A percentile compares a stretch with the other conserved stretches of the same genome.
Evolutionary conservation across 2,888 invertebrate genomes (phyloP).

Genomic region (Tetragnatha montana): DNA sequence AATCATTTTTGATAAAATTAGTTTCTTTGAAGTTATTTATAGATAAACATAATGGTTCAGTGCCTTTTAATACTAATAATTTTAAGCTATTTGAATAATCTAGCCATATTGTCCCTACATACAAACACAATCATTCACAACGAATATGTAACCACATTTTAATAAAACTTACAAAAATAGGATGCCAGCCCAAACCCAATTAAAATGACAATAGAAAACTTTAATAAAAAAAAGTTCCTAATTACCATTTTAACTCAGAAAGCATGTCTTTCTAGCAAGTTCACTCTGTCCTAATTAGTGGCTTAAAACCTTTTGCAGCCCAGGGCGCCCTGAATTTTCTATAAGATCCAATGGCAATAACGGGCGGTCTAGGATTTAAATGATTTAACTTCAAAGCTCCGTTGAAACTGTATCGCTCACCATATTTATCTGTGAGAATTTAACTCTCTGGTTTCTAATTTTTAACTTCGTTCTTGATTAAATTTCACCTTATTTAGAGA

Average conservation of each 20-base stretch:
- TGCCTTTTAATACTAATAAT: too few species aligned
- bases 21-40: too few species aligned
- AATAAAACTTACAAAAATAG: not conserved
- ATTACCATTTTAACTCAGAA: constrained; percentile 14
- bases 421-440: not conserved
- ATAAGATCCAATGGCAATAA: too few species aligned
- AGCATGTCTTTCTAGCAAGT: constrained; percentile 5
- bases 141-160: not conserved
- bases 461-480: not conserved
- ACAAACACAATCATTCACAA: too few species aligned
- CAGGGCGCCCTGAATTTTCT: too few species aligned
- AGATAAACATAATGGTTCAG: too few species aligned
- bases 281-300: constrained; percentile 30
- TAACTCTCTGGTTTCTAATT: not conserved
- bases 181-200: not conserved
- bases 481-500: not conserved
- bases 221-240: not conserved
- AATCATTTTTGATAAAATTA: too few species aligned
- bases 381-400: not conserved
- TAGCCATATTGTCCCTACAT: too few species aligned
- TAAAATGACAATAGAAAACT: not conserved
- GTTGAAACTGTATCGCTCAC: not conserved
- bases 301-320: not conserved
- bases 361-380: too few species aligned
- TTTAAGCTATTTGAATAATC: too few species aligned